These are phyloP conservation scores for Hoplostethus mediterraneus DNA, from an alignment of 2,797 vertebrate genomes.

Conservation along the genomic window DNA sequence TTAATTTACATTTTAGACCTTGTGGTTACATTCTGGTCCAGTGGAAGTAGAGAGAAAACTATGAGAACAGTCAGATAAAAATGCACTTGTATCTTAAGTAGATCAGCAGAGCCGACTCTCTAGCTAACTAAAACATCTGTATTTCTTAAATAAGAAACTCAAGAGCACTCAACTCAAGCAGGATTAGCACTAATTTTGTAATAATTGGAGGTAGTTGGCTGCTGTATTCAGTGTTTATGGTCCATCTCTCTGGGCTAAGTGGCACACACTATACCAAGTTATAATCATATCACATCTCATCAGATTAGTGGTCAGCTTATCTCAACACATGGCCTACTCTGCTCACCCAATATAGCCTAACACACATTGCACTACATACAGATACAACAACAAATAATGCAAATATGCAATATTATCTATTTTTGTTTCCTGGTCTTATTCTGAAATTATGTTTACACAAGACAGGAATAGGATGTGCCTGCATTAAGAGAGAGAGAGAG, in stretches of 20 bases:
- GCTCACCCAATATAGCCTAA: not conserved
- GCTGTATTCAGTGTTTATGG: not conserved
- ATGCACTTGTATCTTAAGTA: too few species aligned
- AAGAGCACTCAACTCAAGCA: too few species aligned
- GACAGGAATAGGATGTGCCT: not conserved
- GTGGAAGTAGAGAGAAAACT: too few species aligned
- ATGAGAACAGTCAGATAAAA: too few species aligned
- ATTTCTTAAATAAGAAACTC: not conserved
- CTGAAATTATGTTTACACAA: not conserved
- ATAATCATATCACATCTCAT: slow-evolving; percentile 27
- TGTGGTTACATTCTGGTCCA: too few species aligned
- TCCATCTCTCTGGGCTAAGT: not conserved
- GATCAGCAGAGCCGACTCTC: too few species aligned
- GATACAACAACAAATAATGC: not conserved
- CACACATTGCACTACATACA: not conserved
- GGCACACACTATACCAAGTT: not conserved
- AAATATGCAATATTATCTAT: too few species aligned
- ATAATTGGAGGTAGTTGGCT: not conserved
- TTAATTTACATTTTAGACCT: too few species aligned
- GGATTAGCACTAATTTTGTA: too few species aligned
- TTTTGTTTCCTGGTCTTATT: not conserved
- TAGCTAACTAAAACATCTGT: too few species aligned
- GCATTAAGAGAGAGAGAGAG: not conserved
- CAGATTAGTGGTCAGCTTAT: slow-evolving; percentile 24
- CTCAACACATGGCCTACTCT: not conserved